A percentile compares a stretch with the other conserved stretches of the same genome.
Evolutionary conservation across 2,888 invertebrate genomes (phyloP).

Genomic region (Meghimatium bilineatum): DNA sequence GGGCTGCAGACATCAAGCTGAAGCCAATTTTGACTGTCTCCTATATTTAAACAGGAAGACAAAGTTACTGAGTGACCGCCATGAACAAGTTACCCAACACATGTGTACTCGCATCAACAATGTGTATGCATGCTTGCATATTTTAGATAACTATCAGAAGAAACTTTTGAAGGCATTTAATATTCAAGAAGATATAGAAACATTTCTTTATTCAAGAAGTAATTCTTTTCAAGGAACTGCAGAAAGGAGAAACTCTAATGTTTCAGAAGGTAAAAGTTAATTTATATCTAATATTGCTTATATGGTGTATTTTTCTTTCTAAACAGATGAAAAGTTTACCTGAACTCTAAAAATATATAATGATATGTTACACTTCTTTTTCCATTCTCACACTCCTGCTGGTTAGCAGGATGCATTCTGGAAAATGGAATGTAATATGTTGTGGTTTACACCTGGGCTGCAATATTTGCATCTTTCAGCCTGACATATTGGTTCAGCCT

Average conservation of each 20-base stretch:
- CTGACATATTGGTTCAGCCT: too few relatives aligned
- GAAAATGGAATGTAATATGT: too few relatives aligned
- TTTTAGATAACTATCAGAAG: conserved; percentile 59
- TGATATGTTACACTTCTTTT: too few relatives aligned
- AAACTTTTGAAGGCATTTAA: conserved; percentile 50
- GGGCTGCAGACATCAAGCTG: conserved; percentile 69
- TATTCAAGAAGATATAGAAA: conserved; percentile 19
- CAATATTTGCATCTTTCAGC: too few relatives aligned
- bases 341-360: too few relatives aligned
- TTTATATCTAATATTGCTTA: neutral
- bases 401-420: too few relatives aligned
- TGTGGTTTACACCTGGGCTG: too few relatives aligned
- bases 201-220: neutral
- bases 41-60: conserved; percentile 61
- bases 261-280: conserved; percentile 1
- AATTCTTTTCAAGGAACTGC: neutral
- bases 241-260: conserved; percentile 7
- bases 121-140: conserved; percentile 58
- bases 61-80: conserved; percentile 63
- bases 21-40: conserved; percentile 57
- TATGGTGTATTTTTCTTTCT: neutral
- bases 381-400: too few relatives aligned
- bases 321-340: too few relatives aligned
- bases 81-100: conserved; percentile 68
- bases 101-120: conserved; percentile 72